Percentiles rank a stretch among this genome's conserved stretches.
Conservation (phyloP, 2,888 invertebrate genomes). For the Drosophila meridiana region DNA sequence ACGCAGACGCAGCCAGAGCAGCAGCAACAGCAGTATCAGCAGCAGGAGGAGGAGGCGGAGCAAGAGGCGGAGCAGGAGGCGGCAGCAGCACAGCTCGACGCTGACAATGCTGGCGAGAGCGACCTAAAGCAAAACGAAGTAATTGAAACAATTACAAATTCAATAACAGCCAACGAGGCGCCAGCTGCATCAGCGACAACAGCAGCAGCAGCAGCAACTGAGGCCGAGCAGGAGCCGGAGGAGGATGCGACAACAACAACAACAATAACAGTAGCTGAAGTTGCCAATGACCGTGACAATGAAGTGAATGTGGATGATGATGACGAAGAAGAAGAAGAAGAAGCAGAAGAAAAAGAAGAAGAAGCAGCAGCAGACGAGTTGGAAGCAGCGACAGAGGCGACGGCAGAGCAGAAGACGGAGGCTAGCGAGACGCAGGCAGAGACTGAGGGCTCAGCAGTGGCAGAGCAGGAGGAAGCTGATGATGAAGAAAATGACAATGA, state of each 20-base stretch:
- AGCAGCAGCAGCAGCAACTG: conserved; percentile 15
- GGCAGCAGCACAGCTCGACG: conserved; percentile 16
- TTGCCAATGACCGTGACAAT: conserved; percentile 60
- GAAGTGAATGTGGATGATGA: conserved; percentile 66
- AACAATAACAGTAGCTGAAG: conserved; percentile 24
- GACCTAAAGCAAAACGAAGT: conserved; percentile 57
- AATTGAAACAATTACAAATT: conserved; percentile 61
- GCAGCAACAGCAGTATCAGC: not conserved
- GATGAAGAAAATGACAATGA: conserved; percentile 29
- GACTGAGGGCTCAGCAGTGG: conserved; percentile 2
- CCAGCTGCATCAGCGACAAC: conserved; percentile 29
- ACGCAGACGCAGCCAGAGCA: conserved; percentile 4
- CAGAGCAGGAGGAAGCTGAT: conserved; percentile 13
- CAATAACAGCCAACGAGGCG: conserved; percentile 45
- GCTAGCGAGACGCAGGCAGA: conserved; percentile 1
- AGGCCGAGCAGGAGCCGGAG: conserved; percentile 11
- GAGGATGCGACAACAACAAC: conserved; percentile 23
- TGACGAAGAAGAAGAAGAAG: conserved; percentile 33
- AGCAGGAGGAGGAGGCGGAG: not conserved
- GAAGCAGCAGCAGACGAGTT: not conserved
- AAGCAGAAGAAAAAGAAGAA: not conserved
- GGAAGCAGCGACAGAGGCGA: conserved; percentile 7
- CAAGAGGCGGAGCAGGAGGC: conserved; percentile 5
- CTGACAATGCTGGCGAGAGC: conserved; percentile 53
- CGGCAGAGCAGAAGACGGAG: not conserved